These are phyloP conservation scores for Apeira syringaria DNA, from an alignment of 2,888 invertebrate species.

Conservation along the genomic window DNA sequence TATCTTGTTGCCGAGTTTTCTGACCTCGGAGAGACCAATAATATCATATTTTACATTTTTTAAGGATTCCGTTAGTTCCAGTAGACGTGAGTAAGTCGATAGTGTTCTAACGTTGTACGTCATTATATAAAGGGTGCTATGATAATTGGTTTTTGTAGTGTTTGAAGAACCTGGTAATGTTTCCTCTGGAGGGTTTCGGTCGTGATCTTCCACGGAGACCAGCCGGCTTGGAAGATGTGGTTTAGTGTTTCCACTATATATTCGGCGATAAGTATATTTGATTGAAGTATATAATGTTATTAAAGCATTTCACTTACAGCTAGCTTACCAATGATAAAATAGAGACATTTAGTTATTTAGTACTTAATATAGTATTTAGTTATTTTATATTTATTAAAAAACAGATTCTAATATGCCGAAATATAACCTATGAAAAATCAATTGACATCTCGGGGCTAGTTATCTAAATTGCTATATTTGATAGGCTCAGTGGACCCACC, in stretches of 20 bases:
- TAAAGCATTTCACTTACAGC: too few species aligned
- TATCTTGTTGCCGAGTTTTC: conserved; percentile 15
- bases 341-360: too few species aligned
- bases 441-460: too few species aligned
- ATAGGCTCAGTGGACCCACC: too few species aligned
- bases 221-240: background rate
- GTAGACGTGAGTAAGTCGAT: conserved; percentile 8
- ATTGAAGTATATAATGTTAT: too few species aligned
- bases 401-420: too few species aligned
- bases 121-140: background rate
- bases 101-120: conserved; percentile 3
- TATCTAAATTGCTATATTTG: too few species aligned
- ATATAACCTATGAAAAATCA: too few species aligned
- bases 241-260: background rate
- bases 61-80: conserved; percentile 17
- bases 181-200: background rate
- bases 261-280: too few species aligned
- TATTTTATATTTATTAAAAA: too few species aligned
- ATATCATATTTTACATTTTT: conserved; percentile 20
- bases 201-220: background rate
- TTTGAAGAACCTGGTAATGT: background rate
- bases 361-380: too few species aligned
- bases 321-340: too few species aligned
- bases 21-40: conserved; percentile 20
- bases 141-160: background rate